Evolutionary conservation across 2,888 invertebrate genomes (phyloP).

Genomic region (Leucozona laternaria): DNA sequence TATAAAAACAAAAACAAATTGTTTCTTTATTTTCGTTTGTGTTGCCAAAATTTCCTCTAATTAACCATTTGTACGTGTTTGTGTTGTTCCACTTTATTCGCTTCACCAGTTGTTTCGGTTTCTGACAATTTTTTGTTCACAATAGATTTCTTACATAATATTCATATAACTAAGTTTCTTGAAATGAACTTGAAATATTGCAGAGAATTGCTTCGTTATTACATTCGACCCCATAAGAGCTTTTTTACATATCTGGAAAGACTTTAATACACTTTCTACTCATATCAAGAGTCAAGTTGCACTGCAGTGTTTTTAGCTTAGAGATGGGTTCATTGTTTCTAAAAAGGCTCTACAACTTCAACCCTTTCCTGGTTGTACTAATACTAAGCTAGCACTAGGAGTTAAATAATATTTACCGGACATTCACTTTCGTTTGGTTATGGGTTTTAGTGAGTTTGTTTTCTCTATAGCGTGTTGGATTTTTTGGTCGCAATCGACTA

Average conservation of each 20-base stretch:
- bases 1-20: not conserved
- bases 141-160: not conserved
- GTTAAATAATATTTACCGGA: constrained; percentile 10
- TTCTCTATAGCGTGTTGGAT: not conserved
- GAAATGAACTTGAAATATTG: not conserved
- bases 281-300: not conserved
- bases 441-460: not conserved
- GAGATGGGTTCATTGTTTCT: not conserved
- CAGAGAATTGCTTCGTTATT: not conserved
- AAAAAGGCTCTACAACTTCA: not conserved
- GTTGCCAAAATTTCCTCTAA: not conserved
- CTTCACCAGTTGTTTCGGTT: constrained; percentile 10
- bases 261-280: constrained; percentile 10
- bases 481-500: not conserved
- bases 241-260: not conserved
- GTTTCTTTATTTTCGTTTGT: not conserved
- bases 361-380: not conserved
- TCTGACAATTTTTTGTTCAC: not conserved
- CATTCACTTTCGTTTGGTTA: constrained; percentile 37
- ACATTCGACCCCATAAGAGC: not conserved
- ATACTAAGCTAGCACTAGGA: not conserved
- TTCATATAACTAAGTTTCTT: not conserved
- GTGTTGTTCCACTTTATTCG: not conserved
- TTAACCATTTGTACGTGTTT: not conserved
- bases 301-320: not conserved